Base-by-base conservation (phyloP, 1,140 invertebrate species). In the Leptinotarsa lineolata region DNA sequence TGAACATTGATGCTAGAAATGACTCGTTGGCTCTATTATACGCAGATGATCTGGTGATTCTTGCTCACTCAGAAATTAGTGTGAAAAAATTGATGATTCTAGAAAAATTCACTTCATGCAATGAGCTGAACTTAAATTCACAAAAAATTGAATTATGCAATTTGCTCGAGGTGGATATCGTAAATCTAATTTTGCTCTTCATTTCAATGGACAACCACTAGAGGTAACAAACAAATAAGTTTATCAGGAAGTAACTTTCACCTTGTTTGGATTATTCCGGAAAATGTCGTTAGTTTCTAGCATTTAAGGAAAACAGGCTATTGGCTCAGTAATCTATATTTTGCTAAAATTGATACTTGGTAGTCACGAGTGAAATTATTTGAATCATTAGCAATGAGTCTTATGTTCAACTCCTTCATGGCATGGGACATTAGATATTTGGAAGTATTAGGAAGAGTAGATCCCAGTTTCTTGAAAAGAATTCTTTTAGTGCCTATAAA, bases 31-130 rank as follows among this genome's bases (percentile, higher is more conserved):
- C n/a, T n/a, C n/a, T n/a, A n/a, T n/a, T n/a, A n/a, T n/a, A n/a
- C n/a, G n/a, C 63, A 22, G 63, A 65, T 65, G 63, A 65, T 24
- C 20, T 65, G 5, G 63, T 65, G 16, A 65, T 65, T 16, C 20
- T 65, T 21, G 63, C 63, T 6, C 18, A 65, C 24, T 65, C 63
- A 5, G 18, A 65, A 22, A 65, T 65, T 30, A 3, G 20, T 22
- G 18, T 65, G 6, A 6, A 22, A n/a, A 22, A 22, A 22, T 22
- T 65, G 18, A n/a, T 4, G 5, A 65, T 21, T 21, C 63, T 65
- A 6, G 20, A 65, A 65, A 65, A 65, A 30, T 65, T 1, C 16
- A 65, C 1, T 21, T 4, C 63, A 65, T 21, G 4, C 5, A 65
- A 65, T 65, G 16, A 65, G 24, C 20, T 65, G 3, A 65, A 4